Base-by-base conservation (phyloP, 2,797 vertebrate species). In the Oreochromis grahami region DNA sequence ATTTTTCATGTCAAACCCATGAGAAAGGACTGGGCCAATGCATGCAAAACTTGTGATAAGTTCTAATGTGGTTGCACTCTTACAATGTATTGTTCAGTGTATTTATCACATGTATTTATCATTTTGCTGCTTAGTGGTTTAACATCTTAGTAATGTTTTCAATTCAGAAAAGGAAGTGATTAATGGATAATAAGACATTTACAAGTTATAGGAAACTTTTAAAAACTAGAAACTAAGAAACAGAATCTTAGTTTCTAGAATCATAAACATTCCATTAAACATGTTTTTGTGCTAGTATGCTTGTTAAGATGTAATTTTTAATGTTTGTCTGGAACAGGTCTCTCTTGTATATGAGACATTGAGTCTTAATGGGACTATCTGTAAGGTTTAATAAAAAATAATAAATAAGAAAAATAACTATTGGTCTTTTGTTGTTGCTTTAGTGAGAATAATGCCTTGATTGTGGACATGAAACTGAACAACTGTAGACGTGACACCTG, bases 1-100 rank as follows among this genome's bases (percentile, higher is more conserved):
- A 82, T 88, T 92, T 81, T 77, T 68, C 43, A 52, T 85, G 87
- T 92, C 86, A 83, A 81, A 88, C 81, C 77, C 21, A 80, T 19
- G 48, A 83, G 43, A 87, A 89, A 87, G 26, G 43, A 63, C 48
- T 1, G 36, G 17, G 14, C 26, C 17, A 8, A 53, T 15, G 5
- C 38, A 70, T n/a, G 12, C 53, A 34, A 63, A 45, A 50, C 80
- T 43, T 83, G 85, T 63, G 77, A 52, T 29, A 60, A 76, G 43
- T 17, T 19, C 0, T 24, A 43, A 43, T 65, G 34, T 9, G 4
- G 26, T n/a, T 34, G 51, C 19, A 77, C 2, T 32, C 72, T 58
- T 81, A 34, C 17, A 65, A 26, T 26, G 24, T 26, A 3, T 26
- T 74, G 58, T 72, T 60, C 34, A 21, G 36, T 36, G 68, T n/a